Conservation (phyloP, 2,888 invertebrate species). For the Seira sanloemensis region DNA sequence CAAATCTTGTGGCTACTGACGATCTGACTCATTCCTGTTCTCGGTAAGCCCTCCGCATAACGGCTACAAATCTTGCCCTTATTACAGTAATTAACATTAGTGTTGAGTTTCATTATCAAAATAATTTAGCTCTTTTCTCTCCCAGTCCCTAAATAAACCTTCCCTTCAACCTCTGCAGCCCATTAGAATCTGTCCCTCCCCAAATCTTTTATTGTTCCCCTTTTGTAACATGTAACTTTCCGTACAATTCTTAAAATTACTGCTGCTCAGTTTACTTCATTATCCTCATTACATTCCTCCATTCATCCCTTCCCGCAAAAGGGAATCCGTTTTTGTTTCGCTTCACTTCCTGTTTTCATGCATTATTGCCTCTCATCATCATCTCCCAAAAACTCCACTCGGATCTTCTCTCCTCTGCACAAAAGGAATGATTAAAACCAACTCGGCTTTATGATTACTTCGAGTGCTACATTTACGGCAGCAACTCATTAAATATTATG, state of each 20-base stretch:
- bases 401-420: not conserved
- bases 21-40: too few species aligned
- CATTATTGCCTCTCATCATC: slow-evolving; percentile 35
- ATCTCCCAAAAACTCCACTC: not conserved
- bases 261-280: slow-evolving; percentile 41
- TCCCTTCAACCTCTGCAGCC: not conserved
- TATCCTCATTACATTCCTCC: slow-evolving; percentile 7
- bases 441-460: slow-evolving; percentile 6
- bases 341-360: slow-evolving; percentile 23
- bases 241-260: slow-evolving; percentile 38
- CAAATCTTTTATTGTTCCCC: too few species aligned
- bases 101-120: not conserved
- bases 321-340: slow-evolving; percentile 9
- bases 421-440: not conserved
- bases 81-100: not conserved
- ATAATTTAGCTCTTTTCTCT: not conserved
- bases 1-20: too few species aligned
- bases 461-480: not conserved
- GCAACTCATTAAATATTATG: slow-evolving; percentile 9
- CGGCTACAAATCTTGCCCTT: too few species aligned
- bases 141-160: not conserved
- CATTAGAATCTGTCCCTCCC: not conserved
- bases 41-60: too few species aligned
- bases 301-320: not conserved
- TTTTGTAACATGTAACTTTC: not conserved